Evolutionary conservation across 2,888 invertebrate genomes (phyloP), one percentile per base, ranked within the genome.

Genomic region (Pseudococcus longispinus): DNA sequence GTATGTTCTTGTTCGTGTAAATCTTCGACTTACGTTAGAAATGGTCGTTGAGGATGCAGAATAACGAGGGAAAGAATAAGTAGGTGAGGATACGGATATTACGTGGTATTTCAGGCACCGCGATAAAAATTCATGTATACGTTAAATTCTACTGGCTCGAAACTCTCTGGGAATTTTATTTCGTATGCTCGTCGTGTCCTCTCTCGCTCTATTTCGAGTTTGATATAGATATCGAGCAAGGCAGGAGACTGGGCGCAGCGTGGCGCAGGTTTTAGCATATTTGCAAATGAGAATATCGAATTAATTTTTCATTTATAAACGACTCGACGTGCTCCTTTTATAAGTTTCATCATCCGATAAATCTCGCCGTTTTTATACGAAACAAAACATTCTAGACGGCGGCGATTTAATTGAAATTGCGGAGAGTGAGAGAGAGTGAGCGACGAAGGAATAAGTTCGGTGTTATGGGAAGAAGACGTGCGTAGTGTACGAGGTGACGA

Each of bases 221-320:
- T n/a, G 55, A 55, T n/a, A 55, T 55, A 55, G 20, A 5, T 60
- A 60, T 60, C 23, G 20, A 20, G 60, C 20, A 11, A 20, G 26
- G 15, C 70, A 32, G 1, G 26, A 13, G 65, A 9, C 65, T n/a
- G n/a, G 65, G 13, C 5, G 37, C 37, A 37, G 2, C 37, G 37
- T 37, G 2, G 5, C 37, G 37, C 37, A 8, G 29, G 29, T 70
- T 60, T 70, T 70, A 70, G 70, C 70, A 70, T 70, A 65, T 70
- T 70, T 70, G 70, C 70, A 70, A 70, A 70, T 29, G 70, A 29
- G 70, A 70, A 70, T 70, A 80, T 80, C 77, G 77, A 80, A 80
- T 80, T 80, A 80, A 80, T 80, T 80, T 80, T 80, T 80, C 42
- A 80, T 80, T 80, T 80, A 80, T 80, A 80, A 80, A 80, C 77